phyloP scores from a whole-genome alignment of 2,888 invertebrate genomes.

The Phymatocera aterrima region DNA sequence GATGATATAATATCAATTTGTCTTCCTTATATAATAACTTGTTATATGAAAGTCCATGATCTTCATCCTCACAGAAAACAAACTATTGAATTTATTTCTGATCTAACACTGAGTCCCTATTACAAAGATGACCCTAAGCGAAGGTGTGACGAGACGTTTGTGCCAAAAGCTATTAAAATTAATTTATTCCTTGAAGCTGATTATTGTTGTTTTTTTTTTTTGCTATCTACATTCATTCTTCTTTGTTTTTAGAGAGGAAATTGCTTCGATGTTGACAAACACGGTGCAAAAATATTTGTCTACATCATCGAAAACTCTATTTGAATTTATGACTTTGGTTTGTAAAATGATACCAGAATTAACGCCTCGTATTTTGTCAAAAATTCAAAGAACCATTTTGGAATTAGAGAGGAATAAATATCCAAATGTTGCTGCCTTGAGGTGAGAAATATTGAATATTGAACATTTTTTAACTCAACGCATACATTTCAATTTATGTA shows the following conservation, averaged over 20 bases:
- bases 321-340: constrained; percentile 64
- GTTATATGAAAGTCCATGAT: constrained; percentile 68
- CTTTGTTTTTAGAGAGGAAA: constrained; percentile 62
- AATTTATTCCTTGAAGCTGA: background rate
- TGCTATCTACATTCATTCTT: no score
- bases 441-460: constrained; percentile 56
- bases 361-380: constrained; percentile 55
- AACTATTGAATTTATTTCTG: constrained; percentile 63
- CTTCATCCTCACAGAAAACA: constrained; percentile 68
- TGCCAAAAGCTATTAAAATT: constrained; percentile 10
- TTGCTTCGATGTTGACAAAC: constrained; percentile 55
- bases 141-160: constrained; percentile 57
- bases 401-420: constrained; percentile 61
- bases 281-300: constrained; percentile 59
- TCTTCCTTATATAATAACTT: constrained; percentile 60
- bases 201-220: constrained; percentile 43
- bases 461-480: background rate
- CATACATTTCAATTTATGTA: background rate
- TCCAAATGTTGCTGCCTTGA: constrained; percentile 63
- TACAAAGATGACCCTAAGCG: constrained; percentile 59
- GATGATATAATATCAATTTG: constrained; percentile 64
- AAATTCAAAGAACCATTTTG: constrained; percentile 60
- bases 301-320: constrained; percentile 59
- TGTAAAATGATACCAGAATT: constrained; percentile 55
- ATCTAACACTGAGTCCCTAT: constrained; percentile 60